phyloP scores from a whole-genome alignment of 2,113 vertebrate genomes.

The Camarhynchus parvulus region DNA sequence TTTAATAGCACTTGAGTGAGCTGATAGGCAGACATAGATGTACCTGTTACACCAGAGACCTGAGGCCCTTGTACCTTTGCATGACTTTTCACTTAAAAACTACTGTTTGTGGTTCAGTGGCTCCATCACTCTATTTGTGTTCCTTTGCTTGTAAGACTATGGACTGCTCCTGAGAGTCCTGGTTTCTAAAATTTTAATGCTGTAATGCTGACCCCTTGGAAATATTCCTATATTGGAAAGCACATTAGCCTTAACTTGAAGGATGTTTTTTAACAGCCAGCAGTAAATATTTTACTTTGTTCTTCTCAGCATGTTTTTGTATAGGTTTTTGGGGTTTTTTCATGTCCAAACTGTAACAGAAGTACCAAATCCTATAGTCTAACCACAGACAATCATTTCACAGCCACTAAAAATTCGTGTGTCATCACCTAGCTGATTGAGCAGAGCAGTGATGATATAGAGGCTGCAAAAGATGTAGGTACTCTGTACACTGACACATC shows the following conservation, averaged over 20 bases:
- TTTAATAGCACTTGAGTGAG: slow-evolving; percentile 91
- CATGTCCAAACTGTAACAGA: not conserved
- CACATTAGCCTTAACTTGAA: slow-evolving; percentile 68
- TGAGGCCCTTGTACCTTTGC: slow-evolving; percentile 83
- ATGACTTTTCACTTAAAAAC: slow-evolving; percentile 91
- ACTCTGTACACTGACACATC: not conserved
- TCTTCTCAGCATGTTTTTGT: slow-evolving; percentile 37
- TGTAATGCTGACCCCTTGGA: slow-evolving; percentile 56
- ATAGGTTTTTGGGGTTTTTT: not conserved
- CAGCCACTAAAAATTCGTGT: slow-evolving; percentile 11
- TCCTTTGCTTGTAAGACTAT: slow-evolving; percentile 62
- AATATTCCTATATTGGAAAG: slow-evolving; percentile 67
- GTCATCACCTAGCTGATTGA: not conserved
- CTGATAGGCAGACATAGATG: slow-evolving; percentile 77
- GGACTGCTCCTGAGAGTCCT: slow-evolving; percentile 49
- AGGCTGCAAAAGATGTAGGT: not conserved
- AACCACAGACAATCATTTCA: not conserved
- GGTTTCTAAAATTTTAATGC: slow-evolving; percentile 71
- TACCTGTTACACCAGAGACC: slow-evolving; percentile 85
- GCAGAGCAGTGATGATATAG: not conserved
- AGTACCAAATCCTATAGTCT: slow-evolving; percentile 17
- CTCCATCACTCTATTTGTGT: slow-evolving; percentile 76
- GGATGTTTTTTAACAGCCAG: slow-evolving; percentile 63
- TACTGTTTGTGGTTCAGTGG: slow-evolving; percentile 78
- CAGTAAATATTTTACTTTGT: slow-evolving; percentile 70